A percentile compares a stretch with the other conserved stretches of the same genome.
Conservation (phyloP, 2,113 vertebrate species). For the Stercorarius parasiticus region DNA sequence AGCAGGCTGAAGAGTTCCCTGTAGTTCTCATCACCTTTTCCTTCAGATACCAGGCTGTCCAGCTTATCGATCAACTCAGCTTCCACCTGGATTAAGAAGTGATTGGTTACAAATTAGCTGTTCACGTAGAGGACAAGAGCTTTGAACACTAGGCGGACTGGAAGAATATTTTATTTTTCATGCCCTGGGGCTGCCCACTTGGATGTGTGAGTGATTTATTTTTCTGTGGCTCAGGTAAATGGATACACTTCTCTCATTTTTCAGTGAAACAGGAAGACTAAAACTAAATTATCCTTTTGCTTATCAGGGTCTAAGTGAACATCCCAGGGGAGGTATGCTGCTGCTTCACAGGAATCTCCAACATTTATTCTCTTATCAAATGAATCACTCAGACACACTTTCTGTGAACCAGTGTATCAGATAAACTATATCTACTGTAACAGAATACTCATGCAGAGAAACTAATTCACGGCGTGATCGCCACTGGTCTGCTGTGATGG, state of each 20-base stretch:
- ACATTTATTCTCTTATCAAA: neutral
- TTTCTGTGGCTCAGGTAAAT: neutral
- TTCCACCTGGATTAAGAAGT: constrained; percentile 84
- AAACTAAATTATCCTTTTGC: neutral
- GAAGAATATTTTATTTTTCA: neutral
- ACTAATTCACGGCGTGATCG: neutral
- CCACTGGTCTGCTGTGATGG: neutral
- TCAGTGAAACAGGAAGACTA: neutral
- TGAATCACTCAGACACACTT: neutral
- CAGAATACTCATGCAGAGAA: neutral
- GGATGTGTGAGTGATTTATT: neutral
- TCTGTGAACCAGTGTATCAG: neutral
- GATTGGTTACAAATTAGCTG: neutral
- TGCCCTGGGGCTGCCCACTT: neutral
- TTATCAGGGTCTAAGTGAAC: neutral
- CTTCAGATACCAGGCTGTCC: constrained; percentile 95
- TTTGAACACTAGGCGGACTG: neutral
- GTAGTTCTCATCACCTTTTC: constrained; percentile 97
- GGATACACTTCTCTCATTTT: neutral
- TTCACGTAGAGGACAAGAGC: neutral
- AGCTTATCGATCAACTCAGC: constrained; percentile 95
- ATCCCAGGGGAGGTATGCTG: neutral
- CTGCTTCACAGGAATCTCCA: neutral
- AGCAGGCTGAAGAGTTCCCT: constrained; percentile 94
- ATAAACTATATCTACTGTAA: neutral